phyloP scores from a whole-genome alignment of 2,888 invertebrate genomes.

The Dynastes grantii region DNA sequence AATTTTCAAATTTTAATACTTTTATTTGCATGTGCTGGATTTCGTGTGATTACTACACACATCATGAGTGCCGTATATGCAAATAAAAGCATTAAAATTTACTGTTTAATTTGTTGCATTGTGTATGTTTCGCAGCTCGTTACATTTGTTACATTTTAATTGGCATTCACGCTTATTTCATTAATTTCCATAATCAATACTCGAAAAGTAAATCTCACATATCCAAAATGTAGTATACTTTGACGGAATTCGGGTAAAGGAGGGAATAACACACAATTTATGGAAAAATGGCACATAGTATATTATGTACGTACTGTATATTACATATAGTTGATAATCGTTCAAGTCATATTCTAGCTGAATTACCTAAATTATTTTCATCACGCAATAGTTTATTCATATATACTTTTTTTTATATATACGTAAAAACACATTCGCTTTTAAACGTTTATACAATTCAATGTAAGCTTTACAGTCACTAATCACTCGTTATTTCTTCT shows the following conservation, averaged over 20 bases:
- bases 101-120: too few species aligned
- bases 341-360: conserved; percentile 69
- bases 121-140: too few species aligned
- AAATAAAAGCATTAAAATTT: too few species aligned
- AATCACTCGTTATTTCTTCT: conserved; percentile 60
- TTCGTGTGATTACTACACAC: too few species aligned
- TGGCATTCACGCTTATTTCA: too few species aligned
- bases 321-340: conserved; percentile 72
- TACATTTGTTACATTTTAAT: too few species aligned
- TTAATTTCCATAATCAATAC: too few species aligned
- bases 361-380: conserved; percentile 70
- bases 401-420: conserved; percentile 67
- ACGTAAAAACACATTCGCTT: conserved; percentile 70
- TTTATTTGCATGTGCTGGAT: too few species aligned
- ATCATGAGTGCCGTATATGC: too few species aligned
- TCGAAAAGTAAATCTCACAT: too few species aligned
- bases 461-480: conserved; percentile 68
- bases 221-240: too few species aligned
- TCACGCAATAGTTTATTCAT: conserved; percentile 70
- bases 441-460: conserved; percentile 68
- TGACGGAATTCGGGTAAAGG: background rate
- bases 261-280: conserved; percentile 48
- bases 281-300: conserved; percentile 72
- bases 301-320: conserved; percentile 73
- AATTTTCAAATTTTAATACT: too few species aligned